Conservation (phyloP, 2,113 vertebrate genomes). For the Apodemus sylvaticus region DNA sequence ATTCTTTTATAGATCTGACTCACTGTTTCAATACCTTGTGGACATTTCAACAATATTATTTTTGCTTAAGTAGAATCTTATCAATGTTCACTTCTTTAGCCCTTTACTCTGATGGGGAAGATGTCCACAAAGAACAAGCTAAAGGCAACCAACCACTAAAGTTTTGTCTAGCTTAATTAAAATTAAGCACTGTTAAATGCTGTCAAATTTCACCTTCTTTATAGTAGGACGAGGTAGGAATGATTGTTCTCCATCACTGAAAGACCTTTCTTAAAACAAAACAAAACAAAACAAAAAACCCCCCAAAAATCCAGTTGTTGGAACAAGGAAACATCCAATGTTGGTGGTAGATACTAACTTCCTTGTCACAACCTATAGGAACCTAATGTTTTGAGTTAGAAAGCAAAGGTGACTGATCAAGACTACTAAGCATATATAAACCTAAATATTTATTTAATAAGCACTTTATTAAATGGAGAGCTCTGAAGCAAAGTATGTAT, state of each 20-base stretch:
- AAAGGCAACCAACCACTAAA: not conserved
- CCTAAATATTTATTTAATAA: not conserved
- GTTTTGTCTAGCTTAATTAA: not conserved
- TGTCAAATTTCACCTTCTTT: slow-evolving; percentile 9
- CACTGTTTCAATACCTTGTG: slow-evolving; percentile 59
- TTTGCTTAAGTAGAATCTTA: not conserved
- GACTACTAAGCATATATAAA: not conserved
- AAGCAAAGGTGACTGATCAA: not conserved
- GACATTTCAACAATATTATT: not conserved
- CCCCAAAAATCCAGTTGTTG: too few species aligned
- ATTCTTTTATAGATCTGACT: not conserved
- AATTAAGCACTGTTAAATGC: not conserved
- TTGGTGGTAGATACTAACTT: not conserved
- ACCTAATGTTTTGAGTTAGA: not conserved
- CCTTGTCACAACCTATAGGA: not conserved
- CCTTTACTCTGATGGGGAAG: not conserved
- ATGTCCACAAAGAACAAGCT: not conserved
- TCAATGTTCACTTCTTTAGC: not conserved
- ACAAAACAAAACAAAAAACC: not conserved
- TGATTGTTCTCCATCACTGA: not conserved
- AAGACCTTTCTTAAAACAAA: not conserved
- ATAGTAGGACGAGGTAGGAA: not conserved
- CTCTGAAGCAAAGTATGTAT: not conserved
- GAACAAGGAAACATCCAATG: not conserved
- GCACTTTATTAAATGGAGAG: not conserved